Evolutionary conservation across 2,113 vertebrate genomes (phyloP), one percentile per base, ranked within the genome.

Genomic region (Podarcis cretensis): DNA sequence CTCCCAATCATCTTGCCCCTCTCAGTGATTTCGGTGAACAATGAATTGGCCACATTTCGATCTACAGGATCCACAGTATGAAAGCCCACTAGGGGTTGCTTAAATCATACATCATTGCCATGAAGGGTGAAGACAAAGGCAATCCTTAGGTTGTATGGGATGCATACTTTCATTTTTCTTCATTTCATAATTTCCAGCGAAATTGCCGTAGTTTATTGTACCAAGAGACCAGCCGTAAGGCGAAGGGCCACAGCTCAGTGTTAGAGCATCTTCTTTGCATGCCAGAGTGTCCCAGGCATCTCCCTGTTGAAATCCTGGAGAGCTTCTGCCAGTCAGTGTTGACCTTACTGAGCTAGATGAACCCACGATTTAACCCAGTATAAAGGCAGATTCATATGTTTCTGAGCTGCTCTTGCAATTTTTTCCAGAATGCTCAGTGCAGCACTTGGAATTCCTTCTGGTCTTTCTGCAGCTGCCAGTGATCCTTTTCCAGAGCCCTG

Each of bases 161-260:
- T 90, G 8, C 89, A 87, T 86, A 86, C 10, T 68, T 87, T 90
- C 0, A 43, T 91, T 91, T 90, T 90, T 86, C n/a, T 87, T 84
- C 77, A 89, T 94, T 84, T 92, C 5, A 68, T 81, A 7, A 12
- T 90, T 35, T 90, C n/a, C 27, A 27, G 85, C 90, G 82, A 92
- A 92, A 92, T 87, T 32, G 23, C 5, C 88, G 35, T 30, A 65
- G 78, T 63, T 89, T 85, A 32, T 35, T 69, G 27, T 80, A 54
- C 6, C 66, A 12, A 63, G 1, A 12, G 1, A 18, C 69, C 89
- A 90, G 81, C 87, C 21, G 12, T 48, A 63, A 63, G 16, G 59
- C 3, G 16, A 63, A 63, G 18, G 59, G 59, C 59, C 59, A 63
- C 18, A 63, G 59, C 59, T 63, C 59, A 63, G 59, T 63, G 59